Evolutionary conservation across 2,888 invertebrate species (phyloP), one percentile per base, ranked within the genome.

Genomic region (Ariolimax columbianus): DNA sequence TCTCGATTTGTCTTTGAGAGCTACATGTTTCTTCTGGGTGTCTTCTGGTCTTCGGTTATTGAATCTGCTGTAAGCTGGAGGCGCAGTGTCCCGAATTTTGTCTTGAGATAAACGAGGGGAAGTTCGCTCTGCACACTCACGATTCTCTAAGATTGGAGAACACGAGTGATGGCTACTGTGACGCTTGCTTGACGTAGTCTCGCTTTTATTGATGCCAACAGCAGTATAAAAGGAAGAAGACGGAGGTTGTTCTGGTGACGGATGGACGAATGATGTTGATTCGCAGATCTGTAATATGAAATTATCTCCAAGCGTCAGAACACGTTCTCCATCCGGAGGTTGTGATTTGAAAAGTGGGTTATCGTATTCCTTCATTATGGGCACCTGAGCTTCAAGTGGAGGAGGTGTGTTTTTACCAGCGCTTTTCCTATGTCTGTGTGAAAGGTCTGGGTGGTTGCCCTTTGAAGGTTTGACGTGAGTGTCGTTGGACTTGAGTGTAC

Each of bases 261-360:
- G 82, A 59, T 82, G 68, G 19, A 85, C 77, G 51, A 82, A 85
- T 19, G 85, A 85, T 4, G 85, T 85, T 26, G 85, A 82, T n/a
- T 82, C 82, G 38, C 78, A 84, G 2, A 80, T 63, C 36, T 83
- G 73, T 26, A 83, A 43, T 30, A 63, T 30, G 36, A 84, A 84
- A 33, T 72, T 79, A n/a, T 84, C 79, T 36, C 59, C 79, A 14
- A 79, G 72, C 0, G 55, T 72, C 33, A 36, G 30, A 38, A 51
- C 30, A 9, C 84, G 72, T 26, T 68, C 43, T 47, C 59, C 84
- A 26, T 72, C 84, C 11, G 51, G 55, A 51, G 85, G 30, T 63
- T 73, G 81, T 19, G 78, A 47, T 47, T 84, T 85, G 47, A 85
- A 85, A 38, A 85, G 72, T 30, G 85, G 85, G 26, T 85, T 85